A percentile compares a stretch with the other conserved stretches of the same genome.
These are phyloP conservation scores for Zoanthus gigantus DNA, from an alignment of 92 coral and sea anemone species.

Conservation along the genomic window DNA sequence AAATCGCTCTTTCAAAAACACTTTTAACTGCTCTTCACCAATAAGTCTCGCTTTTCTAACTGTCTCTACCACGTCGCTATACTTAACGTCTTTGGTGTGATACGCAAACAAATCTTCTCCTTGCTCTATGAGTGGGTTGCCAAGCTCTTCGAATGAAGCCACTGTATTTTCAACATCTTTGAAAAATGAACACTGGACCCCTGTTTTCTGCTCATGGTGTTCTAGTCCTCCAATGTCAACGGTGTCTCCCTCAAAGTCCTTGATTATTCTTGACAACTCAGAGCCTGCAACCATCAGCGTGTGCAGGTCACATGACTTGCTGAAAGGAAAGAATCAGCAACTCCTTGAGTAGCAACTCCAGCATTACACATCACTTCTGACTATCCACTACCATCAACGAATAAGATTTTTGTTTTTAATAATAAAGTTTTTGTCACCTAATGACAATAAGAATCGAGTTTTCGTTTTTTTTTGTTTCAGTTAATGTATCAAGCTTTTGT, in stretches of 20 bases:
- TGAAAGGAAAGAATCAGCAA: slow-evolving; percentile 66
- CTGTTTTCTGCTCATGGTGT: slow-evolving; percentile 40
- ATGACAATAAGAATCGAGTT: slow-evolving; percentile 41
- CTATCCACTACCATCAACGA: slow-evolving; percentile 53
- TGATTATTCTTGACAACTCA: slow-evolving; percentile 64
- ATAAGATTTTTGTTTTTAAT: too few species aligned
- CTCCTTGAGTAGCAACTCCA: too few species aligned
- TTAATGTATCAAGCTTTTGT: too few species aligned
- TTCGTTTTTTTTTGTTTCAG: too few species aligned
- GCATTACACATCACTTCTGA: too few species aligned
- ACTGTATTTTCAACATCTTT: slow-evolving; percentile 35
- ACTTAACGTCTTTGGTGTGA: slow-evolving; percentile 53
- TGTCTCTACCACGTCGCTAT: neutral
- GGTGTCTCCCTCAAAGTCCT: slow-evolving; percentile 61
- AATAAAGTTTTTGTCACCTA: too few species aligned
- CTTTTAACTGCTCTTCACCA: neutral
- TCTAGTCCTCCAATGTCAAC: slow-evolving; percentile 25
- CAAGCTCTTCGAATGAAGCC: slow-evolving; percentile 39
- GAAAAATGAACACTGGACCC: slow-evolving; percentile 23
- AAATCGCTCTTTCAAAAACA: slow-evolving; percentile 21
- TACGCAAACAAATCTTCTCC: slow-evolving; percentile 34
- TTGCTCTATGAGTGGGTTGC: slow-evolving; percentile 32
- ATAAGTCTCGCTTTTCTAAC: slow-evolving; percentile 15
- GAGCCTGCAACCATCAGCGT: slow-evolving; percentile 75
- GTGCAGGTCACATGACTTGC: slow-evolving; percentile 70